phyloP scores from a whole-genome alignment of 2,888 invertebrate genomes.

The Artemia sinica region DNA sequence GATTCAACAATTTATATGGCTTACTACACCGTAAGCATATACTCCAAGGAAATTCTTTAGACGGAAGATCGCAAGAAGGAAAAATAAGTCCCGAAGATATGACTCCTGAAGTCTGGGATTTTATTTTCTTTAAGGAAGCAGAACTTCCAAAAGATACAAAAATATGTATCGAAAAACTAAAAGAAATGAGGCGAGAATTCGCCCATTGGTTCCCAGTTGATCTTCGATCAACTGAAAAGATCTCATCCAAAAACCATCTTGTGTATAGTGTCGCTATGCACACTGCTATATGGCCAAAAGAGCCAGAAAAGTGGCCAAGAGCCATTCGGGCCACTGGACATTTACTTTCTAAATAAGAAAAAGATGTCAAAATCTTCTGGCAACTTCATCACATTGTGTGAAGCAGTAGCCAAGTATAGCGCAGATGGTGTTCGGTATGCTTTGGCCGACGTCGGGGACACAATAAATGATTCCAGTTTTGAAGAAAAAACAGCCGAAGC shows the following conservation, averaged over 20 bases:
- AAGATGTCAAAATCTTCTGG: constrained; percentile 95
- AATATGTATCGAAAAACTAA: constrained; percentile 53
- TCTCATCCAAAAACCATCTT: constrained; percentile 88
- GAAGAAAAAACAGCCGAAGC: constrained; percentile 86
- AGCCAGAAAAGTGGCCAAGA: constrained; percentile 69
- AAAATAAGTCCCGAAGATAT: constrained; percentile 48
- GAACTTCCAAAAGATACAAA: constrained; percentile 42
- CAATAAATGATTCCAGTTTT: constrained; percentile 96
- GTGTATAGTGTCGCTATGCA: constrained; percentile 92
- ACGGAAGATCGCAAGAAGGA: constrained; percentile 41
- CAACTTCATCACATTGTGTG: constrained; percentile 80
- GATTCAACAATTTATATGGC: constrained; percentile 99
- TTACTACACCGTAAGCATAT: constrained; percentile 81
- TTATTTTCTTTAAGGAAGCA: constrained; percentile 66
- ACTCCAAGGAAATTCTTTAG: constrained; percentile 68
- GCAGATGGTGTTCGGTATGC: constrained; percentile 92
- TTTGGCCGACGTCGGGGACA: constrained; percentile 90
- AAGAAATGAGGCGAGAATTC: constrained; percentile 68
- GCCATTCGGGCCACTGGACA: constrained; percentile 87
- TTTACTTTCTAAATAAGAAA: constrained; percentile 80
- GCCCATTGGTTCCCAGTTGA: constrained; percentile 96
- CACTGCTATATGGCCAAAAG: constrained; percentile 81
- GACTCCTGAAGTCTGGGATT: constrained; percentile 91
- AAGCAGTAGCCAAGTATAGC: constrained; percentile 79
- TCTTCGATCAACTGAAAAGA: constrained; percentile 83